Conservation (phyloP, 2,113 vertebrate genomes). For the Calyptommatus sinebrachiatus region DNA sequence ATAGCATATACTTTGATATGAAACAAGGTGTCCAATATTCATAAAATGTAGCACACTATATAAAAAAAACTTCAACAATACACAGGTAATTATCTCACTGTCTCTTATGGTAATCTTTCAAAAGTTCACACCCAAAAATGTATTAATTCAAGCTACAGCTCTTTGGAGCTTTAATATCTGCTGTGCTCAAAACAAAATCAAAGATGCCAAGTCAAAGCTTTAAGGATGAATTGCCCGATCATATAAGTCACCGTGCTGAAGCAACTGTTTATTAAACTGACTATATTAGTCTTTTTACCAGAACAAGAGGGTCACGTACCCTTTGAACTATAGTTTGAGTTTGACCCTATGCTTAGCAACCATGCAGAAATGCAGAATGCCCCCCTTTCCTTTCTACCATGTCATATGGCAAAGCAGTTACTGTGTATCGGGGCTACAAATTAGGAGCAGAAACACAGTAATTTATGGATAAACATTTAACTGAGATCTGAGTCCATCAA, state of each 20-base stretch:
- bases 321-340: neutral
- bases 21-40: conserved; percentile 10
- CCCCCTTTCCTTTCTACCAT: neutral
- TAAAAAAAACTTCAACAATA: neutral
- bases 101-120: conserved; percentile 6
- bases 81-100: neutral
- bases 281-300: neutral
- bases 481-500: neutral
- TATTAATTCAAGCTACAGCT: neutral
- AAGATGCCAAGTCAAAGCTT: neutral
- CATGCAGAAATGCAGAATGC: neutral
- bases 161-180: neutral
- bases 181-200: conserved; percentile 1
- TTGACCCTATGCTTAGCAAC: neutral
- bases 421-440: neutral
- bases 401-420: neutral
- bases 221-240: neutral
- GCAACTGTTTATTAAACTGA: neutral
- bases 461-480: neutral
- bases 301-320: neutral
- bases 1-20: neutral
- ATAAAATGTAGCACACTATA: neutral
- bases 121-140: neutral
- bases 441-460: neutral
- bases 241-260: neutral